These are phyloP conservation scores for Thera obeliscata DNA, from an alignment of 2,888 invertebrate genomes.

Conservation along the genomic window DNA sequence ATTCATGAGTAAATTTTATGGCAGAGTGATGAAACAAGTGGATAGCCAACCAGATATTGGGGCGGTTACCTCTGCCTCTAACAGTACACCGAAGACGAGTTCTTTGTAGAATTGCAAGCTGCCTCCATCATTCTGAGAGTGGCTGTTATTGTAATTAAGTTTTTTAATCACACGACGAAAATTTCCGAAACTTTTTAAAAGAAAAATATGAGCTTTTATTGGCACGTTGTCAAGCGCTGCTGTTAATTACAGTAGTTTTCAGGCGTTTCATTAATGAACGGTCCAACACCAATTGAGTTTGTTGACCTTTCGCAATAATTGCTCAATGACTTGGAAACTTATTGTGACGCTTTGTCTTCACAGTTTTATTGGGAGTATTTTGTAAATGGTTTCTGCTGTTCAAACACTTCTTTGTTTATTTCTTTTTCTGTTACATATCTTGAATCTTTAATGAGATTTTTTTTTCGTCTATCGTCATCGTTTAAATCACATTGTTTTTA, in stretches of 20 bases:
- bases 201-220: conserved; percentile 2
- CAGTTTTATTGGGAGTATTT: not conserved
- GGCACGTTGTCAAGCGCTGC: conserved; percentile 16
- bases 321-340: conserved; percentile 11
- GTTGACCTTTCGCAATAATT: conserved; percentile 20
- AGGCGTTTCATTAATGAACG: conserved; percentile 27
- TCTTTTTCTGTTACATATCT: no score
- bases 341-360: conserved; percentile 6
- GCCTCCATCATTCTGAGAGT: not conserved
- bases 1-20: no score
- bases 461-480: no score
- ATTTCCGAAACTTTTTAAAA: not conserved
- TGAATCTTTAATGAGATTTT: no score
- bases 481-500: no score
- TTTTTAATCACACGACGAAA: not conserved
- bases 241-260: conserved; percentile 23
- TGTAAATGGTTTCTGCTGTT: no score
- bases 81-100: not conserved
- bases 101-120: not conserved
- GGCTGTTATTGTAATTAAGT: not conserved
- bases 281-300: conserved; percentile 25
- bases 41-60: no score
- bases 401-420: no score
- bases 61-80: no score
- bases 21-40: no score